Base-by-base conservation (phyloP, 2,888 invertebrate genomes). In the Epistrophe eligans region DNA sequence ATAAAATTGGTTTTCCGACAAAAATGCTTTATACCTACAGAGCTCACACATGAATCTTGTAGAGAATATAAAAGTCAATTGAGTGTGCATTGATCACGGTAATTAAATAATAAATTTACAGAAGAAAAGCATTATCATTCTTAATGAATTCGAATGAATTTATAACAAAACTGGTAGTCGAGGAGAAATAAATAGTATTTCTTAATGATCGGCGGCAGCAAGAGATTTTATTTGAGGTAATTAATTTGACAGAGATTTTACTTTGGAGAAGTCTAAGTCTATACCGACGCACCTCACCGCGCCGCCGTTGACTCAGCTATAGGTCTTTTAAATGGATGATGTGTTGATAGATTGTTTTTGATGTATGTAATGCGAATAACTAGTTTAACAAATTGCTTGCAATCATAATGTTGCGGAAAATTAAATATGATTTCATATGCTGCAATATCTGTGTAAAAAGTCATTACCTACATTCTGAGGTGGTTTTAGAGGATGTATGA, bases 161-260 rank as follows among this genome's bases (percentile, higher is more conserved):
- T 85, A 77, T 85, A 81, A 73, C 24, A 62, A 43, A 62, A 62
- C 62, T 43, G 67, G 82, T 74, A 81, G 81, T 85, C 58, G 72
- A 13, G 19, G 71, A 32, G 24, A 76, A 71, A 58, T 52, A 72
- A 58, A 10, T 11, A 3, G 24, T 55, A 48, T 80, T 72, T 84
- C 57, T 64, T 84, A 84, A 84, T 80, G 80, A 76, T 76, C 71
- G 71, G 67, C 35, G 66, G 67, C 35, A 64, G 77, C 60, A 10
- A 55, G 43, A 71, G 62, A 48, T 74, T 79, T 87, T 62, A 87
- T 82, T 79, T 79, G 74, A 52, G 71, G 79, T 67, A 87, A 83
- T 87, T 87, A 79, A 83, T 83, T 83, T 83, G 83, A 87, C 87
- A 72, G 82, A 74, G 82, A 82, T 87, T 87, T 82, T 24, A 58